Percentiles rank a stretch among this genome's conserved stretches.
phyloP scores from a whole-genome alignment of 2,113 vertebrate species.

The Toxotes chatareus region DNA sequence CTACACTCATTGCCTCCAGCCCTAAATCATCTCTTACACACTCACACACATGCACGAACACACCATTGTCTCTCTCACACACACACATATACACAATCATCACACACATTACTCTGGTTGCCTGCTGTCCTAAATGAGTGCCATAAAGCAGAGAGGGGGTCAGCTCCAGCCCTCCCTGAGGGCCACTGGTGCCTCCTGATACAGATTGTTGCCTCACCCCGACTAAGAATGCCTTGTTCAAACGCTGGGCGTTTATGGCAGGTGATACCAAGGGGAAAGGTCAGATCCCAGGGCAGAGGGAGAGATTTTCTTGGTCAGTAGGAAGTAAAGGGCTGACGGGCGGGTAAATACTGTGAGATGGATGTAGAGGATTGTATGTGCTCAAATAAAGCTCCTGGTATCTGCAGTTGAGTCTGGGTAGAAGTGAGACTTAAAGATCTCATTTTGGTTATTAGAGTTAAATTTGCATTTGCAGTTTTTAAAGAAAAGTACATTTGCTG shows the following conservation, averaged over 20 bases:
- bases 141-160: constrained; percentile 75
- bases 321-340: constrained; percentile 50
- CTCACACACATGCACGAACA: constrained; percentile 22
- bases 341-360: constrained; percentile 62
- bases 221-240: constrained; percentile 78
- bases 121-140: constrained; percentile 62
- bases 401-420: background rate
- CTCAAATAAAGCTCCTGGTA: constrained; percentile 1
- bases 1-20: constrained; percentile 48
- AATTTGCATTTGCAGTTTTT: background rate
- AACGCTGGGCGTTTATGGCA: constrained; percentile 75
- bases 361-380: constrained; percentile 18
- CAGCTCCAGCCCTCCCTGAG: constrained; percentile 47
- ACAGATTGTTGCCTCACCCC: constrained; percentile 68
- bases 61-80: constrained; percentile 24
- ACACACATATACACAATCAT: constrained; percentile 20
- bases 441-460: background rate
- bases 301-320: constrained; percentile 60
- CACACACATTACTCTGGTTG: constrained; percentile 28
- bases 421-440: background rate
- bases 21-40: constrained; percentile 53
- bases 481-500: background rate
- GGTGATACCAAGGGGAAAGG: constrained; percentile 76
- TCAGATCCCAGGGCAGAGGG: constrained; percentile 64
- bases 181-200: constrained; percentile 62